Evolutionary conservation across 2,797 vertebrate genomes (phyloP).

Genomic region (Fistularia commersonii): DNA sequence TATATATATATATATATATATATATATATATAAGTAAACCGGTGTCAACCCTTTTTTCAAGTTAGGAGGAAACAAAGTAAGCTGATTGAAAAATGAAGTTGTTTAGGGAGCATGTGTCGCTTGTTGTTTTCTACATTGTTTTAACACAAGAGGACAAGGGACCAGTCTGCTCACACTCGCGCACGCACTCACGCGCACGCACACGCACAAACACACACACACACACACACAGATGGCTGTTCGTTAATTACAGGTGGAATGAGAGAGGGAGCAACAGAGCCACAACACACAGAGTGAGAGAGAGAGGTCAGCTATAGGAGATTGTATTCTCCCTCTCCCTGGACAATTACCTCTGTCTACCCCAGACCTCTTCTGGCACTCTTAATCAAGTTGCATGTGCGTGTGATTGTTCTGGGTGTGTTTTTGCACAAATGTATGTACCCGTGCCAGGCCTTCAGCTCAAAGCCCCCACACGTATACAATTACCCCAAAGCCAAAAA

Average conservation of each 20-base stretch:
- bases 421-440: constrained; percentile 9
- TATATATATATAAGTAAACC: too few relatives aligned
- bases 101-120: constrained; percentile 62
- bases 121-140: too few relatives aligned
- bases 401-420: constrained; percentile 30
- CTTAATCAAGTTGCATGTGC: constrained; percentile 72
- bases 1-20: too few relatives aligned
- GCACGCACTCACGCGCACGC: too few relatives aligned
- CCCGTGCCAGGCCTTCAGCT: constrained; percentile 57
- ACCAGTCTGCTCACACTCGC: constrained; percentile 69
- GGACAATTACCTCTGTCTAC: constrained; percentile 62
- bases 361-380: constrained; percentile 57
- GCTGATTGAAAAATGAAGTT: constrained; percentile 44
- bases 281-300: constrained; percentile 17
- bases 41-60: constrained; percentile 1
- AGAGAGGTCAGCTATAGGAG: constrained; percentile 52
- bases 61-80: constrained; percentile 27
- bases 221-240: constrained; percentile 71
- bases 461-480: constrained; percentile 28
- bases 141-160: constrained; percentile 68
- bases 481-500: constrained; percentile 17
- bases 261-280: constrained; percentile 40
- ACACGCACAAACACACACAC: too few relatives aligned
- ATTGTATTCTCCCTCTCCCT: constrained; percentile 43
- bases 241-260: constrained; percentile 75